Conservation (phyloP, 2,888 invertebrate genomes). For the Agriopis marginaria region DNA sequence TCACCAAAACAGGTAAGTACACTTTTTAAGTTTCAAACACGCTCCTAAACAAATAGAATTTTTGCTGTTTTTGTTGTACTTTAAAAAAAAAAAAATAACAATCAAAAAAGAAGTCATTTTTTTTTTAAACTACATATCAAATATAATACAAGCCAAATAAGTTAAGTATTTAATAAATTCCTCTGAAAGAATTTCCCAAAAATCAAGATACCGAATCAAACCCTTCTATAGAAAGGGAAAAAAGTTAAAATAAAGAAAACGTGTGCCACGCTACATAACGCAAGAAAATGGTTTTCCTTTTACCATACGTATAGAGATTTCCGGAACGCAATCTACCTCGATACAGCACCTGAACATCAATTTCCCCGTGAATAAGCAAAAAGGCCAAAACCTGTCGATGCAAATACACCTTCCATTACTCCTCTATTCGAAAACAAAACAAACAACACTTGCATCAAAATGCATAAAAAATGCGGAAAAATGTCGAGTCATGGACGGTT, state of each 20-base stretch:
- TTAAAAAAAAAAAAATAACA: no score
- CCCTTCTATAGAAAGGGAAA: neutral
- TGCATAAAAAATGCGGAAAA: slow-evolving; percentile 32
- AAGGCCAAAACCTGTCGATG: slow-evolving; percentile 35
- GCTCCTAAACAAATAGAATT: no score
- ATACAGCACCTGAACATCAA: slow-evolving; percentile 27
- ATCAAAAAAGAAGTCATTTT: no score
- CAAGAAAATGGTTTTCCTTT: slow-evolving; percentile 13
- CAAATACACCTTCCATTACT: slow-evolving; percentile 45
- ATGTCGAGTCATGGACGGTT: slow-evolving; percentile 32
- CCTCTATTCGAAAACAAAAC: slow-evolving; percentile 46
- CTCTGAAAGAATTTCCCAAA: neutral
- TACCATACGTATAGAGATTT: slow-evolving; percentile 12
- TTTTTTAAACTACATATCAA: no score
- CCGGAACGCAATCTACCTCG: slow-evolving; percentile 19
- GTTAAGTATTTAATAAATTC: no score
- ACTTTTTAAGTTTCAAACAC: no score
- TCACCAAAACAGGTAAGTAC: no score
- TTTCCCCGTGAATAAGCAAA: slow-evolving; percentile 34
- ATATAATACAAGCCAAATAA: no score
- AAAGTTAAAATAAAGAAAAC: slow-evolving; percentile 1
- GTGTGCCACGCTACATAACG: slow-evolving; percentile 10
- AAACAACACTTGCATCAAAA: slow-evolving; percentile 33
- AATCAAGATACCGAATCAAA: neutral
- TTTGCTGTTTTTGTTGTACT: no score